These are phyloP conservation scores for Helicolenus hilgendorfi DNA, from an alignment of 2,797 vertebrate genomes.

Conservation along the genomic window DNA sequence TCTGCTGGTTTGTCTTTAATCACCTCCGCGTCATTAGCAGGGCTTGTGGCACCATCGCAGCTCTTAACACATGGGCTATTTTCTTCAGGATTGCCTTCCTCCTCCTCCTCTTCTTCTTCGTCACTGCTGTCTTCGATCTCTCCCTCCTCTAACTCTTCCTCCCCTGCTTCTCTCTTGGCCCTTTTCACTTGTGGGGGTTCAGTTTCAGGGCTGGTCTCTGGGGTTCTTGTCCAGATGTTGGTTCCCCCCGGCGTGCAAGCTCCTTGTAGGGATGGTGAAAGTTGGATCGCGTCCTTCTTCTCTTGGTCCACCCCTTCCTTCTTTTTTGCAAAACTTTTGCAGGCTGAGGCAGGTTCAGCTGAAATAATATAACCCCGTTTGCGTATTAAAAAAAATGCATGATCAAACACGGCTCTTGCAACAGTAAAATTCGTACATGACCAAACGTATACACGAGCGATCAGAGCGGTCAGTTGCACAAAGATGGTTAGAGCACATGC, in stretches of 20 bases:
- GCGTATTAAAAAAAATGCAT: not conserved
- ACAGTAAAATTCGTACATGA: constrained; percentile 3
- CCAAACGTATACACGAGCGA: constrained; percentile 1
- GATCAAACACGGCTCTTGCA: constrained; percentile 14
- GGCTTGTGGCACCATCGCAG: not conserved
- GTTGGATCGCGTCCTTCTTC: constrained; percentile 5
- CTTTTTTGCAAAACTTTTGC: constrained; percentile 26
- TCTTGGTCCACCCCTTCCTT: constrained; percentile 10
- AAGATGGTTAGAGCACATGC: not conserved
- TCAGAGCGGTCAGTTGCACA: not conserved
- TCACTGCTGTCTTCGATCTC: constrained; percentile 84
- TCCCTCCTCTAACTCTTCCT: constrained; percentile 86
- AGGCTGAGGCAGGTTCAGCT: constrained; percentile 65
- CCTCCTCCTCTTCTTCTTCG: constrained; percentile 56
- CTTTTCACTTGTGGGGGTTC: constrained; percentile 60
- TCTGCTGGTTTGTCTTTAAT: constrained; percentile 21
- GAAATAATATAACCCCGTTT: constrained; percentile 64
- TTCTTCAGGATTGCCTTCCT: not conserved
- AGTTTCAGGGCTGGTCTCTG: constrained; percentile 34
- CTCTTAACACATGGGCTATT: not conserved
- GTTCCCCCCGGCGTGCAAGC: not conserved
- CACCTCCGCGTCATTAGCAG: not conserved
- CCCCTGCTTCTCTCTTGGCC: constrained; percentile 49
- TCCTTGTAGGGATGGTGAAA: constrained; percentile 3
- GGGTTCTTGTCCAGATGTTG: constrained; percentile 23